Conservation (phyloP, 2,888 invertebrate genomes). For the Drosophila hamatofila region DNA sequence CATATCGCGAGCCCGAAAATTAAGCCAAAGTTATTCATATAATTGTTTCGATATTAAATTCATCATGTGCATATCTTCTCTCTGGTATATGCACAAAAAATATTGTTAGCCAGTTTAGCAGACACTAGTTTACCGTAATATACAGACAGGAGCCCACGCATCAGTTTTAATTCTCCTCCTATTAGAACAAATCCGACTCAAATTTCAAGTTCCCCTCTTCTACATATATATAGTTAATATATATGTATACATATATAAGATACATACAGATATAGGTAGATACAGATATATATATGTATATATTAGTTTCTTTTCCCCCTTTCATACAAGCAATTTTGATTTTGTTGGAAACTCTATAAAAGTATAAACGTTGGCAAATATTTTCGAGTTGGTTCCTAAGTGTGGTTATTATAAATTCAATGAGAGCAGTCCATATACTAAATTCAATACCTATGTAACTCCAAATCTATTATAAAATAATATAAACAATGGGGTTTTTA, state of each 20-base stretch:
- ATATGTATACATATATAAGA: background rate
- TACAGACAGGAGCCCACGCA: background rate
- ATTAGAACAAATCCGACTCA: background rate
- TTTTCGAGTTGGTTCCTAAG: conserved; percentile 8
- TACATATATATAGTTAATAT: background rate
- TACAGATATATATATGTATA: background rate
- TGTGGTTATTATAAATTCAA: conserved; percentile 3
- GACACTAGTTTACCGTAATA: background rate
- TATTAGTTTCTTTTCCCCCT: background rate
- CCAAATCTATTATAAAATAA: conserved; percentile 7
- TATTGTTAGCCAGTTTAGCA: conserved; percentile 18
- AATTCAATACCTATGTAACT: conserved; percentile 9
- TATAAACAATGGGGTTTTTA: background rate
- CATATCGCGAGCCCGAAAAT: conserved; percentile 18
- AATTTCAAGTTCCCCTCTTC: conserved; percentile 6
- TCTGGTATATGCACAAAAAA: conserved; percentile 9
- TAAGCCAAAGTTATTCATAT: background rate
- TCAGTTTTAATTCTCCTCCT: background rate
- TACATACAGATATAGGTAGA: too few species aligned
- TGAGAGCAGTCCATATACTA: conserved; percentile 2
- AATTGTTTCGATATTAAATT: conserved; percentile 48
- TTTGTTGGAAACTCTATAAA: conserved; percentile 2
- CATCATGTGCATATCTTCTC: conserved; percentile 8
- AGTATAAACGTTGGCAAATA: conserved; percentile 2
- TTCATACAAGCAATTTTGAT: background rate